A percentile compares a stretch with the other conserved stretches of the same genome.
Evolutionary conservation across 2,797 vertebrate genomes (phyloP).

Genomic region (Acropternis orthonyx): DNA sequence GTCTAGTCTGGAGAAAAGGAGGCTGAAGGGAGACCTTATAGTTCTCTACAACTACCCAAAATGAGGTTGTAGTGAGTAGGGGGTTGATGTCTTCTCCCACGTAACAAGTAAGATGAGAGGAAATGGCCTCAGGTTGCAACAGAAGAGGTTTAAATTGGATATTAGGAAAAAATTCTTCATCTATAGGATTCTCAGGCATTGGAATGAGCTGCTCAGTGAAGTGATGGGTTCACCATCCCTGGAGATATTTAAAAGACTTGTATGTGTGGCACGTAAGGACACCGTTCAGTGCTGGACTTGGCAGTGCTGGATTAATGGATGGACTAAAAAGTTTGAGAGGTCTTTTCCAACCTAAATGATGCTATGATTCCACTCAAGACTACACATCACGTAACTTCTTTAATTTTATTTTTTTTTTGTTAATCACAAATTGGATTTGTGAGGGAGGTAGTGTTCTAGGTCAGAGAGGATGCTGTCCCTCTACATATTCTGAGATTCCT

Average conservation of each 20-base stretch:
- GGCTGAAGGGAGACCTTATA: neutral
- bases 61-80: neutral
- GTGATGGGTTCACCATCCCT: neutral
- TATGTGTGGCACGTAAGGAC: neutral
- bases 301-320: neutral
- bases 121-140: neutral
- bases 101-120: neutral
- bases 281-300: neutral
- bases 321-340: neutral
- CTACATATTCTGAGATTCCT: neutral
- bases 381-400: neutral
- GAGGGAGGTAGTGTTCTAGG: neutral
- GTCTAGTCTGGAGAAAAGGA: neutral
- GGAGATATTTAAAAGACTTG: neutral
- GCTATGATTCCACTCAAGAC: neutral
- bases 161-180: neutral
- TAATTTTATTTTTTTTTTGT: neutral
- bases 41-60: neutral
- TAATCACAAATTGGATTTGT: neutral
- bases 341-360: neutral
- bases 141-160: neutral
- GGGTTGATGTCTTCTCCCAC: neutral
- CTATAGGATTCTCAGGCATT: neutral
- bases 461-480: neutral
- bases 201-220: neutral